Evolutionary conservation across 2,888 invertebrate genomes (phyloP).

Genomic region (Lithosia quadra): DNA sequence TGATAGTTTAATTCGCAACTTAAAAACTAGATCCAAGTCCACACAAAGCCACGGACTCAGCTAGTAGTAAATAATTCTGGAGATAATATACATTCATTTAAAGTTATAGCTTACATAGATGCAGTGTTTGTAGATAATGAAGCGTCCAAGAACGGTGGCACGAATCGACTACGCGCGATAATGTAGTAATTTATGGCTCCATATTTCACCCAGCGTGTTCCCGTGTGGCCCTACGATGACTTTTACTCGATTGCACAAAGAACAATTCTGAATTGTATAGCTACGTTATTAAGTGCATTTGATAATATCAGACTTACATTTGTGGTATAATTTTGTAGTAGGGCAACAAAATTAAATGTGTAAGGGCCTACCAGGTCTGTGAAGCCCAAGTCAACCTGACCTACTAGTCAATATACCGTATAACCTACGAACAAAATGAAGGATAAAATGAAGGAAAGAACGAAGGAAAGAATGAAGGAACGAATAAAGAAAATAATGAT

Average conservation of each 20-base stretch:
- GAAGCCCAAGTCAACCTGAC: too few species aligned
- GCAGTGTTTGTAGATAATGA: constrained; percentile 30
- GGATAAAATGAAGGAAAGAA: too few species aligned
- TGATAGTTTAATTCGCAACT: too few species aligned
- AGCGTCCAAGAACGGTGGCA: constrained; percentile 40
- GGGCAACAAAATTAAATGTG: background rate
- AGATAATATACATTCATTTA: background rate
- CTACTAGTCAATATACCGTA: too few species aligned
- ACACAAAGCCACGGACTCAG: too few species aligned
- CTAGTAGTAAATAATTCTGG: background rate
- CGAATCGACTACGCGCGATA: constrained; percentile 68
- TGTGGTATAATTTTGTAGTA: background rate
- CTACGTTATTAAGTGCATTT: background rate
- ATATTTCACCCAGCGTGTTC: constrained; percentile 68
- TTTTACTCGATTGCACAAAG: constrained; percentile 43
- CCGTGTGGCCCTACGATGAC: constrained; percentile 65
- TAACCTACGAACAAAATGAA: too few species aligned
- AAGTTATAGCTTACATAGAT: constrained; percentile 6
- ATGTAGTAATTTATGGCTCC: constrained; percentile 72
- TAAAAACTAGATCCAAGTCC: too few species aligned
- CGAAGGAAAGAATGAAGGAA: too few species aligned
- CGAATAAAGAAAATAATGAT: too few species aligned
- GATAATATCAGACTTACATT: background rate
- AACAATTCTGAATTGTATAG: constrained; percentile 7
- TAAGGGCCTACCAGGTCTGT: too few species aligned